Evolutionary conservation across 2,888 invertebrate genomes (phyloP), one percentile per base, ranked within the genome.

Genomic region (Drosophila buzzatii): DNA sequence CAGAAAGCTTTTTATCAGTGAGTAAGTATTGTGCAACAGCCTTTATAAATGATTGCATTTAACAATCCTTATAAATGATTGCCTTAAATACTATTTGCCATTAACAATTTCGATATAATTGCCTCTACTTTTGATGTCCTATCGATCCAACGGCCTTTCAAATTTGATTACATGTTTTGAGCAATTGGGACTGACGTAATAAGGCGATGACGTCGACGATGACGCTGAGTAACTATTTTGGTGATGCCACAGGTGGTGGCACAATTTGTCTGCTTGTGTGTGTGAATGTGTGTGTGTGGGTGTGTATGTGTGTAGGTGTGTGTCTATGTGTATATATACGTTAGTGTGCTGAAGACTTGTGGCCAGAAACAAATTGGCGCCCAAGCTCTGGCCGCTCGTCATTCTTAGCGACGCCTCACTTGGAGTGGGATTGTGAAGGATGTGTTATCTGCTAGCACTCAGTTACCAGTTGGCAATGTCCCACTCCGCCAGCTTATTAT

Each of bases 401-500:
- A 60, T 66, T 56, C 49, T 44, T 20, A 41, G n/a, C 20, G 42
- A 27, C 27, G 45, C 31, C 49, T 27, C 37, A 42, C 27, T 44
- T 23, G 10, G 31, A 12, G 37, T 27, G 10, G 2, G 39, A 16
- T 41, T 23, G 33, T 27, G 14, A 7, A 51, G 59, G 73, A 69
- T 75, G 84, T 76, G 84, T 89, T 90, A 89, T 90, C 90, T 82
- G 83, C 70, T 73, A 72, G 78, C 83, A 88, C 70, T 81, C 85
- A 90, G 89, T 72, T 74, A 67, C 14, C 37, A 5, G 41, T 41
- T 52, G 45, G 10, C 45, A 9, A 20, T 33, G 27, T 33, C 58
- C 66, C 58, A 57, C 67, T 59, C 63, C 56, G 49, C 35, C 61
- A 67, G 75, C 73, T 80, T 82, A 81, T 85, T 85, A 89, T 86